Conservation (phyloP, 2,888 invertebrate species). For the Agrochola macilenta region DNA sequence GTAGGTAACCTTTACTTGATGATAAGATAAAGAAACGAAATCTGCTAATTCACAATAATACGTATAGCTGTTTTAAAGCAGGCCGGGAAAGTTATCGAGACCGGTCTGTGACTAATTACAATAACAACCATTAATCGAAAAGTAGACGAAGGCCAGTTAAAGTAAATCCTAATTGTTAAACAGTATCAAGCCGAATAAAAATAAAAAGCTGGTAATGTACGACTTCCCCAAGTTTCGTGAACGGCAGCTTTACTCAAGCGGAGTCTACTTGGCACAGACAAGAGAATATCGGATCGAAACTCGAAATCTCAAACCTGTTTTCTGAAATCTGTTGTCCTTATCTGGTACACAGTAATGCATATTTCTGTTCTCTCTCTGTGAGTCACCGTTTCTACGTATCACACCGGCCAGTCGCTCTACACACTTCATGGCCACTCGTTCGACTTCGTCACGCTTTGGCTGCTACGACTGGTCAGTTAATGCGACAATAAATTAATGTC, state of each 20-base stretch:
- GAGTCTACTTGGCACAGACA: conserved; percentile 86
- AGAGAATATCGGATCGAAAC: conserved; percentile 90
- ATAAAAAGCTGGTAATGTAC: conserved; percentile 77
- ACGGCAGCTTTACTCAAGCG: conserved; percentile 83
- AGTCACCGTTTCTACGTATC: conserved; percentile 90
- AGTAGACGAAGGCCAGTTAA: conserved; percentile 62
- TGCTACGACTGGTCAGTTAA: conserved; percentile 85
- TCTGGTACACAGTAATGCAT: conserved; percentile 74
- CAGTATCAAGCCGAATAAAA: conserved; percentile 67
- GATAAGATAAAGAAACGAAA: conserved; percentile 79
- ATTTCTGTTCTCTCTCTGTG: conserved; percentile 85
- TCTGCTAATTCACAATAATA: conserved; percentile 77
- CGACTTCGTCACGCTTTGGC: conserved; percentile 89
- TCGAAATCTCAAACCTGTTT: conserved; percentile 90
- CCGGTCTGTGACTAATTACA: conserved; percentile 68
- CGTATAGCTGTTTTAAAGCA: conserved; percentile 56
- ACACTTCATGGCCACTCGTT: conserved; percentile 90
- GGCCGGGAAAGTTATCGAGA: conserved; percentile 62
- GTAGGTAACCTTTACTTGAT: conserved; percentile 84
- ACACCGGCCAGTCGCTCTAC: conserved; percentile 84
- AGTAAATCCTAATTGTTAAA: conserved; percentile 71
- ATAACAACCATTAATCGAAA: conserved; percentile 68
- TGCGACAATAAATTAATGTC: conserved; percentile 88
- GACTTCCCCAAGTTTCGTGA: conserved; percentile 78
- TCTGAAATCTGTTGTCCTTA: conserved; percentile 81